phyloP scores from a whole-genome alignment of 2,888 invertebrate species.

The Tuberolachnus salignus region DNA sequence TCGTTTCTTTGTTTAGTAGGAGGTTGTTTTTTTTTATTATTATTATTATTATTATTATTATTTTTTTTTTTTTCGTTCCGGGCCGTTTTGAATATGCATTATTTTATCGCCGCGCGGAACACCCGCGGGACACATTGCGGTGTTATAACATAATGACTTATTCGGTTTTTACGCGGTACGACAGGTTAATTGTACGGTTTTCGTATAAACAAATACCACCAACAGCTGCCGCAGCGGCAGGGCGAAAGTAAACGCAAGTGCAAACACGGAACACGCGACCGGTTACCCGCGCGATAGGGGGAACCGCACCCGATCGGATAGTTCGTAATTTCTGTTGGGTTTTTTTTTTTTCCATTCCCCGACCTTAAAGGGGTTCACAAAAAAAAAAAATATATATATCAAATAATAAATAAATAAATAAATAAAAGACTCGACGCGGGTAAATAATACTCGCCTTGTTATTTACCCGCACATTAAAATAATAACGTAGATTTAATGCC shows the following conservation, averaged over 20 bases:
- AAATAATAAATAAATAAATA: too few species aligned
- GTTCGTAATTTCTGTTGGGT: constrained; percentile 10
- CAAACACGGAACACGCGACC: constrained; percentile 49
- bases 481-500: constrained; percentile 1
- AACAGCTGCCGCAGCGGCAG: background rate
- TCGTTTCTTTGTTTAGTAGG: background rate
- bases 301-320: constrained; percentile 40
- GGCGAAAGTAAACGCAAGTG: constrained; percentile 16
- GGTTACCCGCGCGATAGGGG: too few species aligned
- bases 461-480: background rate
- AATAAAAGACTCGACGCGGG: background rate
- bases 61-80: too few species aligned
- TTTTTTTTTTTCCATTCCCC: background rate
- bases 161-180: constrained; percentile 36
- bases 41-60: too few species aligned
- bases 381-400: too few species aligned
- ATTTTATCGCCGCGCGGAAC: background rate
- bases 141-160: constrained; percentile 34
- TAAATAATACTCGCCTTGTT: background rate
- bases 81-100: constrained; percentile 16
- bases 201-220: constrained; percentile 48
- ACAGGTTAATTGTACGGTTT: constrained; percentile 51
- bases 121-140: constrained; percentile 2
- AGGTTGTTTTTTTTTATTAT: background rate
- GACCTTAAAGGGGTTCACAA: background rate